A percentile compares a stretch with the other conserved stretches of the same genome.
Evolutionary conservation across 1,140 invertebrate genomes (phyloP).

Genomic region (Euura saliciscinereae): DNA sequence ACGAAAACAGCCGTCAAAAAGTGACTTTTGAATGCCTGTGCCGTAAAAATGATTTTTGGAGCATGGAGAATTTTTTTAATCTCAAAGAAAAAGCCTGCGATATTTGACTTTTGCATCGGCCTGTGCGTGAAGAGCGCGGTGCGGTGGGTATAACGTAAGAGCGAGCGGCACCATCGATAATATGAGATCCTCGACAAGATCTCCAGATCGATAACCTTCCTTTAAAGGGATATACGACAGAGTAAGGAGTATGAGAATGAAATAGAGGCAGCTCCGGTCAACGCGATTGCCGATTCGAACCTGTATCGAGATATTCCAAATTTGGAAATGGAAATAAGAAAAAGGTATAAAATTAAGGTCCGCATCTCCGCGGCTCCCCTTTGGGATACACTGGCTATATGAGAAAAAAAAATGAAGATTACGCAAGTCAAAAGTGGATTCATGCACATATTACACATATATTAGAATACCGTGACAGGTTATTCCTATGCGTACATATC

Average conservation of each 20-base stretch:
- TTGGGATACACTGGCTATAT: not conserved
- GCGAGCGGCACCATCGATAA: constrained; percentile 27
- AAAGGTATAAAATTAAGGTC: not conserved
- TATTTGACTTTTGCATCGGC: not conserved
- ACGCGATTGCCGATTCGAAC: constrained; percentile 1
- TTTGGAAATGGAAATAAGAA: not conserved
- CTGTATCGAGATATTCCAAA: not conserved
- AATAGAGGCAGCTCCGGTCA: too few species aligned
- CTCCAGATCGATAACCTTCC: constrained; percentile 28
- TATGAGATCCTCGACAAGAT: constrained; percentile 37
- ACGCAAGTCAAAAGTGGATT: constrained; percentile 2
- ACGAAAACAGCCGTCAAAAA: too few species aligned
- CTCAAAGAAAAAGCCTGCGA: not conserved
- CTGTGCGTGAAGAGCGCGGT: not conserved
- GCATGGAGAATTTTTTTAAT: too few species aligned
- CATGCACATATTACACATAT: constrained; percentile 5
- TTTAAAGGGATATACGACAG: not conserved
- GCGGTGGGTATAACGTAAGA: not conserved
- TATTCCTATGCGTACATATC: not conserved
- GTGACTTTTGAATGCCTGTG: too few species aligned
- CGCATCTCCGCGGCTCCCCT: not conserved
- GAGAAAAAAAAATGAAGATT: not conserved
- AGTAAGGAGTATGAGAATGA: not conserved
- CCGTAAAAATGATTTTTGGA: too few species aligned
- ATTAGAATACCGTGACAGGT: not conserved